phyloP scores from a whole-genome alignment of 2,888 invertebrate species.

The Pyrrhosoma nymphula region DNA sequence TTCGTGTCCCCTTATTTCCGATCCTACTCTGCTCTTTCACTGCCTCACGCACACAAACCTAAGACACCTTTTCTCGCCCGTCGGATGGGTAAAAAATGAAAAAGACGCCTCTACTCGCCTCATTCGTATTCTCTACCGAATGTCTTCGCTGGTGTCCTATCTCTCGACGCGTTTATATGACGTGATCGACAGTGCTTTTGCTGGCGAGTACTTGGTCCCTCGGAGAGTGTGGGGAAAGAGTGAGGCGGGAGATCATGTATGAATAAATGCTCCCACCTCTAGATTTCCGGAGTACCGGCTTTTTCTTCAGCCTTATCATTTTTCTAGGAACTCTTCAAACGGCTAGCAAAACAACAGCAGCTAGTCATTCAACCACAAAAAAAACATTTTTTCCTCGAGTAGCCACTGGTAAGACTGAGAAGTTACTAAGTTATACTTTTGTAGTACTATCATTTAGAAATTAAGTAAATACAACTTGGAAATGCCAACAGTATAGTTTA shows the following conservation, averaged over 20 bases:
- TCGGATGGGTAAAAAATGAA: not conserved
- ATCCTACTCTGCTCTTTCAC: not conserved
- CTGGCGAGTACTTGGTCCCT: not conserved
- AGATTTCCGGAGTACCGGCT: not conserved
- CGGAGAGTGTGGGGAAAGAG: not conserved
- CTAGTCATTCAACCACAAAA: not conserved
- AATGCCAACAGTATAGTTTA: too few relatives aligned
- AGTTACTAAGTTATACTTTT: too few relatives aligned
- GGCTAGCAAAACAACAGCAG: too few relatives aligned
- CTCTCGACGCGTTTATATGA: not conserved
- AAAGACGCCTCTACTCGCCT: not conserved
- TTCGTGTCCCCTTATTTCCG: not conserved
- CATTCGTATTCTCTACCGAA: not conserved
- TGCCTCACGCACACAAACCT: not conserved
- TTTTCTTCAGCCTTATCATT: not conserved
- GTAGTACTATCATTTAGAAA: too few relatives aligned
- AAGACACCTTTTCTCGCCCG: not conserved
- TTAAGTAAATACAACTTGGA: too few relatives aligned
- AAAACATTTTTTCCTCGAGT: not conserved
- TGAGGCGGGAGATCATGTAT: too few relatives aligned
- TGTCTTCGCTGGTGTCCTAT: slow-evolving; percentile 27
- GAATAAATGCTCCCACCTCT: not conserved
- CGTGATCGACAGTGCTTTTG: not conserved
- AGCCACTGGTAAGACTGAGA: too few relatives aligned
- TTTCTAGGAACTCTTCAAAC: not conserved